phyloP scores from a whole-genome alignment of 2,797 vertebrate species.

The Leptatherina wallacei region DNA sequence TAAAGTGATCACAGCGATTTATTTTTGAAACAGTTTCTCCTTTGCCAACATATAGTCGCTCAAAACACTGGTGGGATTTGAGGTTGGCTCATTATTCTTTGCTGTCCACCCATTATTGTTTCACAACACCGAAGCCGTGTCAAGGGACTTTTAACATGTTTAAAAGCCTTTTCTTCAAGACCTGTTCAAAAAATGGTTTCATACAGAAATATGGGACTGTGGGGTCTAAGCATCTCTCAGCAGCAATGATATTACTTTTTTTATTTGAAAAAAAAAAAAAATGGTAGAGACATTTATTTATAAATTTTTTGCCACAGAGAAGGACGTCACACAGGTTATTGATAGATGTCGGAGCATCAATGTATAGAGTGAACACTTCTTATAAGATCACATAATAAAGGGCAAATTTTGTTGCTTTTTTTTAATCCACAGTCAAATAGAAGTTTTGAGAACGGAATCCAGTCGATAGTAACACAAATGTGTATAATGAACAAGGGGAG shows the following conservation, averaged over 20 bases:
- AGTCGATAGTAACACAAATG: not conserved
- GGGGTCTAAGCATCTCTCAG: slow-evolving; percentile 1
- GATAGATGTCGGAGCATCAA: not conserved
- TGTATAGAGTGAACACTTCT: not conserved
- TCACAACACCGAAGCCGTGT: slow-evolving; percentile 2
- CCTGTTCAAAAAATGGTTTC: not conserved
- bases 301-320: not conserved
- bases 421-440: not conserved
- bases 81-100: slow-evolving; percentile 4
- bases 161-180: slow-evolving; percentile 3
- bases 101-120: slow-evolving; percentile 11
- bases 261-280: too few relatives aligned
- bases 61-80: not conserved
- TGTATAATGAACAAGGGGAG: not conserved
- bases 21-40: not conserved
- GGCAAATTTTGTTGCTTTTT: not conserved
- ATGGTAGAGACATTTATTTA: too few relatives aligned
- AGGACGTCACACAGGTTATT: not conserved
- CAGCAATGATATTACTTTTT: not conserved
- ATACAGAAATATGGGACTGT: slow-evolving; percentile 20
- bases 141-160: slow-evolving; percentile 16
- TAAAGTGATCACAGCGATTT: not conserved
- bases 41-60: not conserved
- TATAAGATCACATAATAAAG: not conserved
- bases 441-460: not conserved